Evolutionary conservation across 2,113 vertebrate species (phyloP).

Genomic region (Psammodynastes pulverulentus): DNA sequence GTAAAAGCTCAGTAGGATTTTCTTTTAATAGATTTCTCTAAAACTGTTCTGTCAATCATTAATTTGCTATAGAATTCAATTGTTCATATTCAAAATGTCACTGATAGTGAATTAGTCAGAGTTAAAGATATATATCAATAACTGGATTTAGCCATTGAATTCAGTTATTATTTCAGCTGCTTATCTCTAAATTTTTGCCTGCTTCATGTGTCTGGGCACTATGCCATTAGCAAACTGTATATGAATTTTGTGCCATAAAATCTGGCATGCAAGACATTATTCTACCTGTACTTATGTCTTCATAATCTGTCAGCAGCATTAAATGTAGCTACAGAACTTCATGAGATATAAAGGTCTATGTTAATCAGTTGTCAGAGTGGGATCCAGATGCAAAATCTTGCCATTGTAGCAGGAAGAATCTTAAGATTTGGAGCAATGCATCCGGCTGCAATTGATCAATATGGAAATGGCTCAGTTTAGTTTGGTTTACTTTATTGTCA

Average conservation of each 20-base stretch:
- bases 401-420: not conserved
- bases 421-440: not conserved
- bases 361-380: not conserved
- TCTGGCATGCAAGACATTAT: not conserved
- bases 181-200: not conserved
- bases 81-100: not conserved
- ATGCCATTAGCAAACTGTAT: not conserved
- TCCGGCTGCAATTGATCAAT: not conserved
- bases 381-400: not conserved
- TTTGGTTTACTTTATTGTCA: too few species aligned
- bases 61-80: not conserved
- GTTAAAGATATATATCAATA: not conserved
- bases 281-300: not conserved
- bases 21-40: not conserved
- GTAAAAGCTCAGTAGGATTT: not conserved
- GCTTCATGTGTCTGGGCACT: not conserved
- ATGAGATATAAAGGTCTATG: not conserved
- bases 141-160: not conserved
- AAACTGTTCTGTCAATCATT: not conserved
- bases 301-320: not conserved
- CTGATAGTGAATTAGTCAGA: not conserved
- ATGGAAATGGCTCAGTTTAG: not conserved
- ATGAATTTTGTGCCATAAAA: not conserved
- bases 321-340: not conserved
- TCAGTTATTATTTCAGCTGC: not conserved